Evolutionary conservation across 2,888 invertebrate species (phyloP).

Genomic region (Eupithecia centaureata): DNA sequence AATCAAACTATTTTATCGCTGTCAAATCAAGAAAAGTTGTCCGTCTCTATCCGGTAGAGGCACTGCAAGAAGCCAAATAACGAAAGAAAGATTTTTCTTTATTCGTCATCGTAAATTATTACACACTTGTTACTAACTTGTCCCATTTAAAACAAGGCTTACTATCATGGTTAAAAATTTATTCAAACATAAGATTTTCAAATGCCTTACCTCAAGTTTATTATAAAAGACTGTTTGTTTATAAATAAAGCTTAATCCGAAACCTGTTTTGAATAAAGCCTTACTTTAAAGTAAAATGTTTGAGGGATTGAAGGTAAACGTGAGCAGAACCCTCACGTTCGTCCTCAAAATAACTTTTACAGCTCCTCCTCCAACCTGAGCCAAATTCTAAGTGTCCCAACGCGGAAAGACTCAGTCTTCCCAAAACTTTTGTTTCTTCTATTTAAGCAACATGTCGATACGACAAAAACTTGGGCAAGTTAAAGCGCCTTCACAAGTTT

Average conservation of each 20-base stretch:
- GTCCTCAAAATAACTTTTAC: constrained; percentile 16
- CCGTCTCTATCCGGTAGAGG: no score
- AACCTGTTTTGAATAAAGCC: background rate
- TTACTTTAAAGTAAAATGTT: constrained; percentile 2
- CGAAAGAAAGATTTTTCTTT: no score
- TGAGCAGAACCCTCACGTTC: constrained; percentile 4
- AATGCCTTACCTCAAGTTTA: background rate
- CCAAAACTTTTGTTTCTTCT: constrained; percentile 15
- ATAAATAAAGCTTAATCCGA: background rate
- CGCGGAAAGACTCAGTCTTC: constrained; percentile 6
- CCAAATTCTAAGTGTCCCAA: background rate
- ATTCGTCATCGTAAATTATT: no score
- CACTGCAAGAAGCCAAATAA: no score
- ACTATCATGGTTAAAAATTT: no score
- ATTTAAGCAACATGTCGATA: constrained; percentile 13
- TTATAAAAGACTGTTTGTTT: background rate
- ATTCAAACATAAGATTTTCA: background rate
- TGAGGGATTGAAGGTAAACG: background rate
- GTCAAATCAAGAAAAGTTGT: no score
- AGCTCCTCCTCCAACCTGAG: constrained; percentile 10
- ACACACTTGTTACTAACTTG: no score
- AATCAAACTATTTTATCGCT: no score
- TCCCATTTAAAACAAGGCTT: no score
- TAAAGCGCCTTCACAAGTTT: constrained; percentile 10
- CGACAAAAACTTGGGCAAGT: constrained; percentile 5